Evolutionary conservation across 53 echinoderm and acorn worm genomes (phyloP).

Genomic region (Pentamera pediparva): DNA sequence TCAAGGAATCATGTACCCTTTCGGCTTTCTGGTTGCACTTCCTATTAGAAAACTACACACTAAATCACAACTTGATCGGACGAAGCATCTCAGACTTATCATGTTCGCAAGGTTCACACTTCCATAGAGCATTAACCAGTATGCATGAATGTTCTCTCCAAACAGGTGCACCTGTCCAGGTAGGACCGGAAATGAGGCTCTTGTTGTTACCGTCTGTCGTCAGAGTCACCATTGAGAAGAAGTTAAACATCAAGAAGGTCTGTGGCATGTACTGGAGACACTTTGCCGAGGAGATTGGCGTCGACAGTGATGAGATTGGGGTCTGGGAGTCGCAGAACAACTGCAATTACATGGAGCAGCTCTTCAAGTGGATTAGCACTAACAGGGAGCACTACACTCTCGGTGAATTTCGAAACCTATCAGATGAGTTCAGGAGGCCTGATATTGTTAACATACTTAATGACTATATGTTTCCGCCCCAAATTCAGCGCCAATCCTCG

Average conservation of each 20-base stretch:
- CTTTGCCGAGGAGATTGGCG: conserved; percentile 17
- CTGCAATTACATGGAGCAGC: conserved; percentile 17
- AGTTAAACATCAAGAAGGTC: conserved; percentile 6
- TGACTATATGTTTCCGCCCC: too few species aligned
- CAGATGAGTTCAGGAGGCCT: not conserved
- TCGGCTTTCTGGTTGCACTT: not conserved
- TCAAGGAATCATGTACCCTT: too few species aligned
- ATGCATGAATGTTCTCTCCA: not conserved
- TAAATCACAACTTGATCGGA: too few species aligned
- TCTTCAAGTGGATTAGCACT: conserved; percentile 13
- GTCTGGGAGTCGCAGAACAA: not conserved
- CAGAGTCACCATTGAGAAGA: not conserved
- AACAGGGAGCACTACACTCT: conserved; percentile 10
- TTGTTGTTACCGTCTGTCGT: not conserved
- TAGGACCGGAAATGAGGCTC: not conserved
- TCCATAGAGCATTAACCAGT: not conserved
- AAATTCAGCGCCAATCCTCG: too few species aligned
- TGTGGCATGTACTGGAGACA: conserved; percentile 12
- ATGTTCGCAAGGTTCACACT: too few species aligned
- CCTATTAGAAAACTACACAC: not conserved
- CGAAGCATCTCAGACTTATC: too few species aligned
- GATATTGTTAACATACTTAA: not conserved
- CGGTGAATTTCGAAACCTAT: not conserved
- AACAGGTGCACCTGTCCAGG: not conserved
- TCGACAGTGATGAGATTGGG: not conserved